These are phyloP conservation scores for Hyaena hyaena DNA, from an alignment of 2,113 vertebrate species.

Conservation along the genomic window DNA sequence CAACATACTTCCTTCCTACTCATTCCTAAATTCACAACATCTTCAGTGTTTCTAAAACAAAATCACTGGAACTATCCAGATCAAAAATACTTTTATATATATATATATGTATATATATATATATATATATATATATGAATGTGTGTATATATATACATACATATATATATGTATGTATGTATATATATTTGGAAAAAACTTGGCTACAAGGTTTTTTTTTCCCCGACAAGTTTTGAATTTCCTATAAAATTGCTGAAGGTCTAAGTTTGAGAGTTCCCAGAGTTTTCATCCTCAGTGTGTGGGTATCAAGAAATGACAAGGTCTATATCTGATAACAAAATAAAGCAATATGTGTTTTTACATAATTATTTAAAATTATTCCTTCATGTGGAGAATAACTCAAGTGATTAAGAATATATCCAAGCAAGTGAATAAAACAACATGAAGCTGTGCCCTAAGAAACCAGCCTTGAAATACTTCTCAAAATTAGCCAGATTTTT, in stretches of 20 bases:
- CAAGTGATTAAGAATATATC: constrained; percentile 15
- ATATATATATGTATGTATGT: no score
- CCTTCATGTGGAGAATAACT: constrained; percentile 13
- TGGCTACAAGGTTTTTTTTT: constrained; percentile 23
- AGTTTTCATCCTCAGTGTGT: constrained; percentile 30
- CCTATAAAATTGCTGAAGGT: constrained; percentile 47
- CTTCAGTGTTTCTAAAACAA: constrained; percentile 77
- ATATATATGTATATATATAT: neutral
- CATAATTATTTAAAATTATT: constrained; percentile 49
- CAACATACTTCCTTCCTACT: constrained; percentile 73
- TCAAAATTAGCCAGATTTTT: neutral
- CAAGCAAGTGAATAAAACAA: constrained; percentile 42
- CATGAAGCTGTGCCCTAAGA: neutral
- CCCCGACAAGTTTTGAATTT: constrained; percentile 63
- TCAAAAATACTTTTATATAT: constrained; percentile 52
- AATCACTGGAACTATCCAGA: constrained; percentile 68
- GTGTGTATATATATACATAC: no score
- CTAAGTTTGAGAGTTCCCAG: constrained; percentile 38
- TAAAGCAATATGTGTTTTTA: neutral
- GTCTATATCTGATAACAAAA: constrained; percentile 56
- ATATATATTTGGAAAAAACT: constrained; percentile 48
- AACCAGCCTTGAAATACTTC: neutral
- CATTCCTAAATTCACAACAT: constrained; percentile 66
- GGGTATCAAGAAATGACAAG: constrained; percentile 31
- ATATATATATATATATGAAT: neutral